These are phyloP conservation scores for Enteromius fasciolatus DNA, from an alignment of 2,797 vertebrate genomes.

Conservation along the genomic window DNA sequence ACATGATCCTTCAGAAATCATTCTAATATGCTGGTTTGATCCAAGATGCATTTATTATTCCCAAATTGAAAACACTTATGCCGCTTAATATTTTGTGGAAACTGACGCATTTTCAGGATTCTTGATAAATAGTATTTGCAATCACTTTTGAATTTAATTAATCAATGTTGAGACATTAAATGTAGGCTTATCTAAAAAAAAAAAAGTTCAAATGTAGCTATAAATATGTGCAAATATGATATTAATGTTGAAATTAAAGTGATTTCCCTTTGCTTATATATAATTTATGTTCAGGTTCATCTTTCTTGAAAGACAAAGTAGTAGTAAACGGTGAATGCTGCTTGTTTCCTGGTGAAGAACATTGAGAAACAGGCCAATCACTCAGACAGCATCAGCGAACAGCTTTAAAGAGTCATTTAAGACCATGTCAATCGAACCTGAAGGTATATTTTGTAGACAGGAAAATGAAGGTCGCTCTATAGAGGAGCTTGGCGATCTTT, in stretches of 20 bases:
- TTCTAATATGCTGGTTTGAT: background rate
- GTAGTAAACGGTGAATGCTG: conserved; percentile 15
- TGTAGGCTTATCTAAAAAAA: too few relatives aligned
- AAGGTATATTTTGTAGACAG: conserved; percentile 41
- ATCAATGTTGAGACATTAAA: too few relatives aligned
- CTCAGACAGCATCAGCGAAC: conserved; percentile 50
- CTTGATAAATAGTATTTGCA: background rate
- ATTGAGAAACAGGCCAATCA: conserved; percentile 37
- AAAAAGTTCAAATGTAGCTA: too few relatives aligned
- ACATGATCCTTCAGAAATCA: background rate
- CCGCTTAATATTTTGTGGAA: background rate
- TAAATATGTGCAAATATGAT: background rate
- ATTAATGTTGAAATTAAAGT: background rate
- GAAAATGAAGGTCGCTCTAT: conserved; percentile 47
- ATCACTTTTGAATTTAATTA: background rate
- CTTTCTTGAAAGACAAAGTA: background rate
- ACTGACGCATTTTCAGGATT: background rate
- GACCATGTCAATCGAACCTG: conserved; percentile 48
- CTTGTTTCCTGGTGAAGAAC: conserved; percentile 31
- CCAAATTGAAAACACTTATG: background rate
- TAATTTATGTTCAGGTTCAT: background rate
- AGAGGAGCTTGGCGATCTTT: conserved; percentile 46
- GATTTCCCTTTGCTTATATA: background rate
- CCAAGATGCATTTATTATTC: background rate
- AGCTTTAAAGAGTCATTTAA: conserved; percentile 53